phyloP scores from a whole-genome alignment of 1,140 invertebrate species.

The Trichonephila inaurata region DNA sequence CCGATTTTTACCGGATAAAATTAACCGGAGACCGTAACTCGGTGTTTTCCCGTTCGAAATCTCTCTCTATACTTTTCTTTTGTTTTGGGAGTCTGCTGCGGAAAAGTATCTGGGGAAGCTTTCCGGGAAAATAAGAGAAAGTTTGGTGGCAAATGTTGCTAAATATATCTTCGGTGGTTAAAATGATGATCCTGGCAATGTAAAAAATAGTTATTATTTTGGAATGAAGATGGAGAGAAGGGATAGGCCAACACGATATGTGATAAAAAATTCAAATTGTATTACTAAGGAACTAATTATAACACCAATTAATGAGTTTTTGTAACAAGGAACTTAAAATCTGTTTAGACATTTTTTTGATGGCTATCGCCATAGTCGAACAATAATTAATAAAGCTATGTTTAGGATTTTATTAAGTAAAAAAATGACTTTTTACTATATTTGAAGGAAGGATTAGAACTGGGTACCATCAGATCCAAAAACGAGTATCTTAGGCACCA shows the following conservation, averaged over 20 bases:
- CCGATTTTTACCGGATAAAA: constrained; percentile 2
- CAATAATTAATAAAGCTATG: no score
- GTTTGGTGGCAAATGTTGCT: background rate
- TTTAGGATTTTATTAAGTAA: no score
- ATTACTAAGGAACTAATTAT: no score
- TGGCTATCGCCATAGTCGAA: no score
- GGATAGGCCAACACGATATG: background rate
- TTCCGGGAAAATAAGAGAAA: background rate
- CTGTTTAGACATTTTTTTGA: no score
- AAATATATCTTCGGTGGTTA: background rate
- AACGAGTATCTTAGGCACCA: no score
- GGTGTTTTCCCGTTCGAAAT: background rate
- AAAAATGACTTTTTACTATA: no score
- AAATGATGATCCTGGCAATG: background rate
- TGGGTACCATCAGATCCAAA: no score
- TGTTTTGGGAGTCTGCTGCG: background rate
- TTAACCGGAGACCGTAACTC: background rate
- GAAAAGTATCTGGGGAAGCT: background rate
- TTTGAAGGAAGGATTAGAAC: no score
- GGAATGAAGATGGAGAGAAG: background rate
- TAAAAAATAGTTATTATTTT: background rate
- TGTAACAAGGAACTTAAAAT: no score
- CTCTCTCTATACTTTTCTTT: background rate
- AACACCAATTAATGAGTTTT: no score
- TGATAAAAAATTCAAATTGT: no score